Base-by-base conservation (phyloP, 2,797 vertebrate species). In the Tenualosa thibaudeaui region DNA sequence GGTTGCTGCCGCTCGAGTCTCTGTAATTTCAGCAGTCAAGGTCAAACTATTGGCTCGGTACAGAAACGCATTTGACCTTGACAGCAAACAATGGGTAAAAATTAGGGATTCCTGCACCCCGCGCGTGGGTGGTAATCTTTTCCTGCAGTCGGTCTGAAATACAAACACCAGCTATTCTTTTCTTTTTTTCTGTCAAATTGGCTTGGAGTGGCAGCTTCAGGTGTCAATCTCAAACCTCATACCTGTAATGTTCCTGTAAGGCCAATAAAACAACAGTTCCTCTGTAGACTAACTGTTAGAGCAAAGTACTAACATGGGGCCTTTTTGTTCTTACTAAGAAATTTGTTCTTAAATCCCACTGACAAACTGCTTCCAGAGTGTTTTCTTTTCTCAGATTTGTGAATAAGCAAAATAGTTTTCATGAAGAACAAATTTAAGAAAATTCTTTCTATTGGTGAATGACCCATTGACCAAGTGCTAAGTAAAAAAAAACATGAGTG, bases 401-500 rank as follows among this genome's bases (percentile, higher is more conserved):
- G 46, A 46, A 46, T 4, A 46, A 31, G 31, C 31, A 0, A 31
- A 31, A 1, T 0, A 0, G 50, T 51, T 12, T 51, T 10, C 50
- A 51, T 51, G 7, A 51, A 12, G 46, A 49, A 46, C 46, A 46
- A 46, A 46, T 46, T 46, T 46, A 46, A 8, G 10, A 51, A 51
- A 51, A 9, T 5, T 51, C 7, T 51, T 0, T 51, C 50, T 51
- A 51, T 51, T 51, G 50, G 9, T 51, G 7, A 51, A 51, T 12
- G 10, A 51, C 50, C 9, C 50, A 9, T 51, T 51, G 7, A 7
- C 9, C 7, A 0, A 51, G 50, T 49, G 50, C 50, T 51, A 51
- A 83, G 91, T 90, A 92, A 91, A 49, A 49, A 49, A 49, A 49
- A 1, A 49, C 88, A 91, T 88, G 85, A 53, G 86, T 49, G 54